Evolutionary conservation across 2,888 invertebrate genomes (phyloP).

Genomic region (Acholoe squamosa): DNA sequence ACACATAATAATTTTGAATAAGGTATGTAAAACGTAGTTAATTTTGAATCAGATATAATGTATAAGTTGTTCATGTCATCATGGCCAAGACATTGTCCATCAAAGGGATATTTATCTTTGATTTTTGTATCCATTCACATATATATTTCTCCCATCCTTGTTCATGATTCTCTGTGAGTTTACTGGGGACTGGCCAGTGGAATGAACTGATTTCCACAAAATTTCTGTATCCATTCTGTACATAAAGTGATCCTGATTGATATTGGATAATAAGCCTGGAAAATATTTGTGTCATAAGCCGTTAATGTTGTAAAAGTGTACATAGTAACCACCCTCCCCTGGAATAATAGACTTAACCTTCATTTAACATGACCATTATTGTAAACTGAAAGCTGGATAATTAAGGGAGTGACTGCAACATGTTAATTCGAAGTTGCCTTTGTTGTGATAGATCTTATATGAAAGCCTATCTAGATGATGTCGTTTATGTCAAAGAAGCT

Average conservation of each 20-base stretch:
- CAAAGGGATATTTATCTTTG: constrained; percentile 8
- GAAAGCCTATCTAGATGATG: not conserved
- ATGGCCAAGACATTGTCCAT: not conserved
- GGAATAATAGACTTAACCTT: constrained; percentile 28
- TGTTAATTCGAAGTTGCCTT: not conserved
- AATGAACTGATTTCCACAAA: not conserved
- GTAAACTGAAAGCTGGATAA: not conserved
- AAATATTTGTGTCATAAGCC: constrained; percentile 1
- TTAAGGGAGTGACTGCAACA: not conserved
- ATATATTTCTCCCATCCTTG: not conserved
- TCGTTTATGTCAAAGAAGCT: not conserved
- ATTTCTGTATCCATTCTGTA: not conserved
- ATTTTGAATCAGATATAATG: too few relatives aligned
- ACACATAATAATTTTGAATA: too few relatives aligned
- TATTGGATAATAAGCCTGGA: not conserved
- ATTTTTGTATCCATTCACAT: not conserved
- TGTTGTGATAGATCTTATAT: not conserved
- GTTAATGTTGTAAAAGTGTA: constrained; percentile 39
- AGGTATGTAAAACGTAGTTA: too few relatives aligned
- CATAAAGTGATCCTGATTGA: not conserved
- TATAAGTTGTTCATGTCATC: not conserved
- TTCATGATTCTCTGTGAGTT: not conserved
- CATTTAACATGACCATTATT: not conserved
- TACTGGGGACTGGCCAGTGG: not conserved
- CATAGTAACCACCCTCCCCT: not conserved